phyloP scores from a whole-genome alignment of 2,113 vertebrate species.

The Syrmaticus mikado region DNA sequence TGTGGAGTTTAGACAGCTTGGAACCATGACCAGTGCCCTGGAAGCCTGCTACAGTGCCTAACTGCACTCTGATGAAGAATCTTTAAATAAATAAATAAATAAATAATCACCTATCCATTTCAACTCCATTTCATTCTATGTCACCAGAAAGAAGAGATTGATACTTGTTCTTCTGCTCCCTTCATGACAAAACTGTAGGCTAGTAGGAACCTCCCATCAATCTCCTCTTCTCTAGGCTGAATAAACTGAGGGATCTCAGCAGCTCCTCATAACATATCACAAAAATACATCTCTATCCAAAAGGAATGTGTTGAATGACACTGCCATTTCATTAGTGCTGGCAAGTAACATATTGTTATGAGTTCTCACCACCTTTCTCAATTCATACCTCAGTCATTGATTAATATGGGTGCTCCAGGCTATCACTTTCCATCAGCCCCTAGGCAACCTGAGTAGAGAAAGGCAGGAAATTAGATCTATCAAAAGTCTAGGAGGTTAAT shows the following conservation, averaged over 20 bases:
- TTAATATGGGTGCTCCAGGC: background rate
- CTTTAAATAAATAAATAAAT: too few relatives aligned
- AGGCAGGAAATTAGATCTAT: background rate
- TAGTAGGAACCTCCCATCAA: background rate
- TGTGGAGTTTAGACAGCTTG: background rate
- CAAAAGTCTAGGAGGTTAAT: background rate
- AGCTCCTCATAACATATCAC: background rate
- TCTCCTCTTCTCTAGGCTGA: background rate
- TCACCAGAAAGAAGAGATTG: background rate
- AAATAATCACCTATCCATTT: too few relatives aligned
- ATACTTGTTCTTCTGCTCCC: background rate
- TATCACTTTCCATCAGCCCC: background rate
- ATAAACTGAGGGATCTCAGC: background rate
- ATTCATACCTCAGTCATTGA: accelerated
- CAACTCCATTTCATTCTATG: background rate
- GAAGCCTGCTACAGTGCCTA: too few relatives aligned
- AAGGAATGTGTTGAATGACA: background rate
- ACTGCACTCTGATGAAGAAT: too few relatives aligned
- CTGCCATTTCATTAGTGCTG: background rate
- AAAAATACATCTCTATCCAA: background rate
- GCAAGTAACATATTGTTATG: accelerated
- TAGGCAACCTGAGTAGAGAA: background rate
- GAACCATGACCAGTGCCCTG: too few relatives aligned
- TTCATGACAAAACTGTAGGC: background rate
- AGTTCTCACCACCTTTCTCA: background rate